Conservation (phyloP, 2,113 vertebrate genomes). For the Polypterus bichir region DNA sequence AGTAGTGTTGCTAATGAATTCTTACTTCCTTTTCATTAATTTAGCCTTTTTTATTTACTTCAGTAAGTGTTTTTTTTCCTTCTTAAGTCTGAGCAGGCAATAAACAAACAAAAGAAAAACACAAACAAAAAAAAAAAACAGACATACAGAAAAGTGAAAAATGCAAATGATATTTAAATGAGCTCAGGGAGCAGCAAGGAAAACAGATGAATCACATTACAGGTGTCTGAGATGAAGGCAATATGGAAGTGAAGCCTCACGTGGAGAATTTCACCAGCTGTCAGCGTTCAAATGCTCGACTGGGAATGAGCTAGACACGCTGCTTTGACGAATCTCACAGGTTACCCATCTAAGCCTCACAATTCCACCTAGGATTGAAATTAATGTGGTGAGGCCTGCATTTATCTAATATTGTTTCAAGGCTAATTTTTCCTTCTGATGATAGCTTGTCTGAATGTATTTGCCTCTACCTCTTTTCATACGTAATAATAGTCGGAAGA, state of each 20-base stretch:
- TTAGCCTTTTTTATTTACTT: too few relatives aligned
- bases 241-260: constrained; percentile 32
- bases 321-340: constrained; percentile 36
- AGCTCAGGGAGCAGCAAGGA: constrained; percentile 39
- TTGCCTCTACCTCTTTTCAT: constrained; percentile 17
- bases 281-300: constrained; percentile 39
- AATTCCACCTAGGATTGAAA: constrained; percentile 31
- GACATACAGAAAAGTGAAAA: constrained; percentile 22
- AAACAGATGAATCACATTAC: constrained; percentile 40
- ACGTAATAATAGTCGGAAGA: constrained; percentile 6
- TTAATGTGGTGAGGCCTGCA: constrained; percentile 31
- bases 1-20: too few relatives aligned
- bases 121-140: too few relatives aligned
- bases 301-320: constrained; percentile 35
- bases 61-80: too few relatives aligned
- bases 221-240: constrained; percentile 39
- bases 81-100: too few relatives aligned
- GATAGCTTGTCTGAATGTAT: constrained; percentile 21
- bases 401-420: constrained; percentile 19
- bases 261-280: constrained; percentile 45
- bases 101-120: too few relatives aligned
- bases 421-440: constrained; percentile 28
- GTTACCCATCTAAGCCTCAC: constrained; percentile 31
- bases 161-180: constrained; percentile 38
- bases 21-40: too few relatives aligned